Evolutionary conservation across 2,797 vertebrate species (phyloP), one percentile per base, ranked within the genome.

Genomic region (Bovichtus variegatus): DNA sequence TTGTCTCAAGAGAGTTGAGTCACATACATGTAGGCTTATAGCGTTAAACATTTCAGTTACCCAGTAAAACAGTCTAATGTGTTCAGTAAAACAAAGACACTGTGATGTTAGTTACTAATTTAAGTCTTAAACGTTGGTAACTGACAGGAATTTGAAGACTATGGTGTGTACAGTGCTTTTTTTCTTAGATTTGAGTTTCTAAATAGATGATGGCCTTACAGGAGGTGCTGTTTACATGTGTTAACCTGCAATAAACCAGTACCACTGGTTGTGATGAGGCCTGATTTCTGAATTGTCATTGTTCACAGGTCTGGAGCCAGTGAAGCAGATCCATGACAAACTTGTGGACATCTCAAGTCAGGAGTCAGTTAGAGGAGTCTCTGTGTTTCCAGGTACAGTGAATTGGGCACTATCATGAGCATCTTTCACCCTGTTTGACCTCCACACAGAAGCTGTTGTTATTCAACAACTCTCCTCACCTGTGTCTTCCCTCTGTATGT

Each of bases 301-400:
- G 13, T 36, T 75, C 31, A 34, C 81, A 94, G 93, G 80, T 91
- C 44, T 93, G 62, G 71, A 86, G 64, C 40, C 84, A 73, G 38
- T 93, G 13, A 89, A 91, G 80, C 74, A 66, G 60, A 29, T 92
- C 0, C 87, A 90, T 71, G 50, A 86, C 21, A 81, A 63, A 38
- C 82, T 93, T 43, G 51, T 80, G 58, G 72, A 83, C 34, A 72
- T 82, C 43, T 85, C 86, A 18, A 29, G 55, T 51, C 60, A 75
- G 60, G 87, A 89, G 16, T 63, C 81, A 18, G 13, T 3, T 11
- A 84, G 31, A 68, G 41, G 74, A 6, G 31, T 38, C 36, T 81
- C 90, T 58, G 36, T 57, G n/a, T 91, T 93, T 76, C 92, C 93
- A 91, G 92, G 93, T 93, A 82, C 15, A 19, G 59, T 49, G 6